Evolutionary conservation across 2,888 invertebrate species (phyloP), one percentile per base, ranked within the genome.

Genomic region (Cheilosia urbana): DNA sequence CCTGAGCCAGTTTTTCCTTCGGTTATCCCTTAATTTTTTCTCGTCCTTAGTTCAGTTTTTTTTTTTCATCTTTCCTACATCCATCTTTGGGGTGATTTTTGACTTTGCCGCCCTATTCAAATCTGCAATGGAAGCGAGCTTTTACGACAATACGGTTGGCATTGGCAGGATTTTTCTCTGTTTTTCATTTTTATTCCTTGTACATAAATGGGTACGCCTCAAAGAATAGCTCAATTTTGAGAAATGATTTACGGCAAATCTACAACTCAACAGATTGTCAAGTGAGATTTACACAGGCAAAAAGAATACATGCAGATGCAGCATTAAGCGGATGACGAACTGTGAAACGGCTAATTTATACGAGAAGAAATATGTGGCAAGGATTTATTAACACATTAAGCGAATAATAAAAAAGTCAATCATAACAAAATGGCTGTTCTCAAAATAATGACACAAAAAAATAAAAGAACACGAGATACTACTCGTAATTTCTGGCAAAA

Each of bases 221-320:
- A 81, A 76, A 68, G 81, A 76, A 77, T 81, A 80, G 57, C 55
- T 75, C 69, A 57, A 65, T 76, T 76, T 72, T 47, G 45, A 42
- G 69, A 65, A 62, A 68, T 77, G 85, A 85, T 85, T 85, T 77
- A 84, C 75, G 80, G 27, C 75, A 75, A 75, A 78, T 83, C 78
- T 71, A 75, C 69, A 79, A 71, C 65, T 79, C 65, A 69, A 49
- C 68, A 84, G 65, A 75, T 62, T 71, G 80, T 76, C 84, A 84
- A 76, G 72, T 65, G 40, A 78, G 83, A 83, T 83, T 78, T 83
- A 84, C 69, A 71, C 65, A 45, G 63, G n/a, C 17, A 6, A 7
- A 51, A 27, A 57, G 55, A 24, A 15, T 34, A 24, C n/a, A 24
- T 13, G 11, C 51, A 58, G 19, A 24, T 13, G 11, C 51, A 58